phyloP scores from a whole-genome alignment of 2,113 vertebrate genomes.

The Trematocara variabile region DNA sequence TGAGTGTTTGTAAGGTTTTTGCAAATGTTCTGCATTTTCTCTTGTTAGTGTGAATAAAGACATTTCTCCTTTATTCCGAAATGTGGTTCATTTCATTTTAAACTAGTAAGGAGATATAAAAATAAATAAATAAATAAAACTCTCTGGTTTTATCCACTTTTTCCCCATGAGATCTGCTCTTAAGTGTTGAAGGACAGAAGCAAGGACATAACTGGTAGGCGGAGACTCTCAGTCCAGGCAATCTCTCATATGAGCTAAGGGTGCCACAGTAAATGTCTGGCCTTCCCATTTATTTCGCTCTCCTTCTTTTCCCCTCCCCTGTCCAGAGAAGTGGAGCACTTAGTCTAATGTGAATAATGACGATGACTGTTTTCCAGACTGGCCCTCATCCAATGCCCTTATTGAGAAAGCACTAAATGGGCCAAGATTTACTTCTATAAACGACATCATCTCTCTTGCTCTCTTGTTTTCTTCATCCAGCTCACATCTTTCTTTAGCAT shows the following conservation, averaged over 20 bases:
- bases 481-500: background rate
- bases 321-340: slow-evolving; percentile 46
- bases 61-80: background rate
- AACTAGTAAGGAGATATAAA: background rate
- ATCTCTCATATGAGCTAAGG: slow-evolving; percentile 40
- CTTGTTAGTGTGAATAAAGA: background rate
- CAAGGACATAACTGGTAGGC: slow-evolving; percentile 28
- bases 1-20: background rate
- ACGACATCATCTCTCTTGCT: slow-evolving; percentile 28
- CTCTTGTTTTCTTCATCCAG: background rate
- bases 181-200: slow-evolving; percentile 11
- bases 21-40: background rate
- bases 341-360: slow-evolving; percentile 60
- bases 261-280: slow-evolving; percentile 43
- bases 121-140: background rate
- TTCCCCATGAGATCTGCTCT: background rate
- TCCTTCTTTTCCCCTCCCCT: background rate
- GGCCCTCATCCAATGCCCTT: slow-evolving; percentile 1
- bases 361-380: slow-evolving; percentile 30
- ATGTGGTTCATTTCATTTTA: background rate
- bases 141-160: background rate
- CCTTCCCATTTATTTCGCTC: slow-evolving; percentile 11
- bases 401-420: slow-evolving; percentile 46
- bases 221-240: slow-evolving; percentile 9
- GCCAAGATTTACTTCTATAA: slow-evolving; percentile 34